Evolutionary conservation across 2,797 vertebrate genomes (phyloP).

Genomic region (Pogoniulus pusillus): DNA sequence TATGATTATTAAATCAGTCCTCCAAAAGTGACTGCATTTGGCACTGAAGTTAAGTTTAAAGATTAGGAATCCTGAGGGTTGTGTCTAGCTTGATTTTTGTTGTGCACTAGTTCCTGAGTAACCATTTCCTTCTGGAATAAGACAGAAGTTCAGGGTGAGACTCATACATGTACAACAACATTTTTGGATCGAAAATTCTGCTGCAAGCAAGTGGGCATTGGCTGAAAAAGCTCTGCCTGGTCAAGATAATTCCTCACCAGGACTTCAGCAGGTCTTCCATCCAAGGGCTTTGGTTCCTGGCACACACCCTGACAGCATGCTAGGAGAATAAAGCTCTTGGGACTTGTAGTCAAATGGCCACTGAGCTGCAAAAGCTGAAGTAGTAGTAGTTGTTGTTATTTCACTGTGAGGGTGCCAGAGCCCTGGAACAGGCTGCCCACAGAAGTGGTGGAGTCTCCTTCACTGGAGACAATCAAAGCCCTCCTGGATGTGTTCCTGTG

Average conservation of each 20-base stretch:
- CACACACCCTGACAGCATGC: background rate
- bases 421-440: too few relatives aligned
- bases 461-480: too few relatives aligned
- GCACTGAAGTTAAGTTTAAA: background rate
- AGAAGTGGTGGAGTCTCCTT: too few relatives aligned
- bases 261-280: background rate
- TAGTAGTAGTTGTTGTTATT: background rate
- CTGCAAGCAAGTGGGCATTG: background rate
- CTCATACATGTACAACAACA: background rate
- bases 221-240: background rate
- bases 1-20: fast-evolving
- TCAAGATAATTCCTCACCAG: background rate
- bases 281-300: background rate
- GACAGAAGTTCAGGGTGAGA: background rate
- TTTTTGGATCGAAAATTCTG: background rate
- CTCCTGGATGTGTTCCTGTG: too few relatives aligned
- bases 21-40: background rate
- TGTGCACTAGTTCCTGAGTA: background rate
- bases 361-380: background rate
- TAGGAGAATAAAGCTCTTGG: background rate
- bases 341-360: background rate
- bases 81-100: background rate
- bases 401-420: too few relatives aligned
- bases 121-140: background rate
- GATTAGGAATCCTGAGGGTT: background rate